These are phyloP conservation scores for Episyrphus balteatus DNA, from an alignment of 1,140 invertebrate species.

Conservation along the genomic window DNA sequence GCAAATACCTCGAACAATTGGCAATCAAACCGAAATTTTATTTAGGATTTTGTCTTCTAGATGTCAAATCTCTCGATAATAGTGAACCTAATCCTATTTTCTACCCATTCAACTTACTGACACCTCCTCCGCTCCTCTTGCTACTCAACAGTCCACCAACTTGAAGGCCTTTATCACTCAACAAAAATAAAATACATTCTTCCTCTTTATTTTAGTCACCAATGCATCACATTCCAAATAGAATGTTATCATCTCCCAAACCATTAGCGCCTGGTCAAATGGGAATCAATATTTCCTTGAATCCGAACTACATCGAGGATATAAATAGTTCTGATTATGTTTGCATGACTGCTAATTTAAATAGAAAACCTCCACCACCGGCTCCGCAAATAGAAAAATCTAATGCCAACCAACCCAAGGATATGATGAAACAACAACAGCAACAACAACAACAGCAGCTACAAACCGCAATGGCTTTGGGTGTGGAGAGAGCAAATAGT, in stretches of 20 bases:
- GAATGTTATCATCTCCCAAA: constrained; percentile 2
- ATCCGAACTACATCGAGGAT: constrained; percentile 43
- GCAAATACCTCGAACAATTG: no score
- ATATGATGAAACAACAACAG: no score
- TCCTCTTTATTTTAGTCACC: not conserved
- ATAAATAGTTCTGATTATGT: constrained; percentile 58
- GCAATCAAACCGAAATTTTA: no score
- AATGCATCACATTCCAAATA: constrained; percentile 9
- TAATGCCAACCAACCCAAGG: not conserved
- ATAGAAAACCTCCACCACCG: constrained; percentile 30
- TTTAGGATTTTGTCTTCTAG: no score
- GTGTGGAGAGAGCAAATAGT: not conserved
- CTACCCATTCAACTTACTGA: no score
- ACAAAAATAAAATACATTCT: not conserved
- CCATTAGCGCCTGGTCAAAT: not conserved
- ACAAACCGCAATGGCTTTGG: not conserved
- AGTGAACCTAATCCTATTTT: no score
- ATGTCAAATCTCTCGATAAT: no score
- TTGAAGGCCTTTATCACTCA: not conserved
- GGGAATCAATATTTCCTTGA: constrained; percentile 29
- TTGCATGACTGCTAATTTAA: constrained; percentile 53
- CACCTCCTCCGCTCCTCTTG: no score
- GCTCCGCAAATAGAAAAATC: constrained; percentile 18
- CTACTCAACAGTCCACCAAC: no score
- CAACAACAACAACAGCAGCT: no score